Conservation (phyloP, 1,140 invertebrate genomes). For the Conus betulinus region DNA sequence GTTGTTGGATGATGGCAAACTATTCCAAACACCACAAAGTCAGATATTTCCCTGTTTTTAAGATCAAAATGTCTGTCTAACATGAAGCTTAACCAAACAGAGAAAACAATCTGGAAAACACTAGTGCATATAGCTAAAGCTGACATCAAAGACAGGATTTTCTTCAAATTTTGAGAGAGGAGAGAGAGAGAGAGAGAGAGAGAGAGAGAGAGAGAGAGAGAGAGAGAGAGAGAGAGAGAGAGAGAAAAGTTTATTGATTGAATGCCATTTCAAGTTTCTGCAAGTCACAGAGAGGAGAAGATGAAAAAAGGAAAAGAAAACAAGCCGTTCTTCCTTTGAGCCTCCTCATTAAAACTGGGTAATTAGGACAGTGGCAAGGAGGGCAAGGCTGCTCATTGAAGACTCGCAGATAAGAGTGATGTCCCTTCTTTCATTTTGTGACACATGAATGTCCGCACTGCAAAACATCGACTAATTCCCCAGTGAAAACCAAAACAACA, state of each 20-base stretch:
- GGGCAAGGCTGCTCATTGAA: not conserved
- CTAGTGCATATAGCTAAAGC: too few species aligned
- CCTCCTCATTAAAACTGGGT: not conserved
- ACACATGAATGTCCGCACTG: conserved; percentile 21
- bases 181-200: too few species aligned
- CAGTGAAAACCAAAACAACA: not conserved
- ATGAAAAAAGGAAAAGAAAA: not conserved
- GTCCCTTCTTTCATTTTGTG: not conserved
- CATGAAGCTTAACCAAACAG: not conserved
- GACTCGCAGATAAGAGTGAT: conserved; percentile 17
- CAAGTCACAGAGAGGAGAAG: not conserved
- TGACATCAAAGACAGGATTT: too few species aligned
- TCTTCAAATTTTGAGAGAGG: too few species aligned
- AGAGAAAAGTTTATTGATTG: conserved; percentile 11
- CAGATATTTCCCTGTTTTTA: too few species aligned
- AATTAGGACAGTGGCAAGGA: not conserved
- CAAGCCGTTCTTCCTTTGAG: not conserved
- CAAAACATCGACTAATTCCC: conserved; percentile 7
- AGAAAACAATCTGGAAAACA: too few species aligned
- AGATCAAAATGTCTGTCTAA: too few species aligned
- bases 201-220: too few species aligned
- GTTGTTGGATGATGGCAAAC: too few species aligned
- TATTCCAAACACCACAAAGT: too few species aligned
- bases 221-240: too few species aligned
- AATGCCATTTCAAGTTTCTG: not conserved